Percentiles rank a stretch among this genome's conserved stretches.
phyloP scores from a whole-genome alignment of 2,797 vertebrate species.

The Poeciliopsis presidionis region DNA sequence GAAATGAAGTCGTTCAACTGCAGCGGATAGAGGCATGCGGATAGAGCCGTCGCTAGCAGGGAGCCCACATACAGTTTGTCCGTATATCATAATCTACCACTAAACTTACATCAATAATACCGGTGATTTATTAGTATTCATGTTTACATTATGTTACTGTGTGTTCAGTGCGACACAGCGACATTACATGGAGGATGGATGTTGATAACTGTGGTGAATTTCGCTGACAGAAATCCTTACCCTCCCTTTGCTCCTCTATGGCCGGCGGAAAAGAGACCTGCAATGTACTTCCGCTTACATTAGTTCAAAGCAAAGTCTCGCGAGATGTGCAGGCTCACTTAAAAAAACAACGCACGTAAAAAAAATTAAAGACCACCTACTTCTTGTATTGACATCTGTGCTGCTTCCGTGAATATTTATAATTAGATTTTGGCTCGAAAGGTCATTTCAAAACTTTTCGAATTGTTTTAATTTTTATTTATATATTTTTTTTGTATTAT shows the following conservation, averaged over 20 bases:
- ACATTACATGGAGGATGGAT: constrained; percentile 61
- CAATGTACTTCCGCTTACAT: constrained; percentile 79
- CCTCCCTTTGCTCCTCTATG: constrained; percentile 83
- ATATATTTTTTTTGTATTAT: background rate
- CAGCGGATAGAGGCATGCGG: constrained; percentile 62
- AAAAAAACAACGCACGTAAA: background rate
- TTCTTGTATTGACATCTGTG: background rate
- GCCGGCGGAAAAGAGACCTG: constrained; percentile 87
- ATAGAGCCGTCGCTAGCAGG: background rate
- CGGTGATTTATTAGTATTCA: background rate
- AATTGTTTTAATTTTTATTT: background rate
- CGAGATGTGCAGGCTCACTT: constrained; percentile 59
- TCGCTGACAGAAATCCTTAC: constrained; percentile 72
- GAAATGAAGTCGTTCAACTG: background rate
- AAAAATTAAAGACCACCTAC: background rate
- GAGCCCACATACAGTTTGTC: background rate
- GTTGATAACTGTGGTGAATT: constrained; percentile 58
- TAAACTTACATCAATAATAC: constrained; percentile 37
- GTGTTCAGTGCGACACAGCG: background rate
- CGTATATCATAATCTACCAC: constrained; percentile 21
- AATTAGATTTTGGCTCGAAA: background rate
- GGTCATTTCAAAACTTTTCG: background rate
- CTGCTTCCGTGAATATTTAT: background rate
- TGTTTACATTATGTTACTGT: background rate
- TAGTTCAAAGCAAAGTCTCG: constrained; percentile 75